phyloP scores from a whole-genome alignment of 2,888 invertebrate genomes.

The Oithona nana region DNA sequence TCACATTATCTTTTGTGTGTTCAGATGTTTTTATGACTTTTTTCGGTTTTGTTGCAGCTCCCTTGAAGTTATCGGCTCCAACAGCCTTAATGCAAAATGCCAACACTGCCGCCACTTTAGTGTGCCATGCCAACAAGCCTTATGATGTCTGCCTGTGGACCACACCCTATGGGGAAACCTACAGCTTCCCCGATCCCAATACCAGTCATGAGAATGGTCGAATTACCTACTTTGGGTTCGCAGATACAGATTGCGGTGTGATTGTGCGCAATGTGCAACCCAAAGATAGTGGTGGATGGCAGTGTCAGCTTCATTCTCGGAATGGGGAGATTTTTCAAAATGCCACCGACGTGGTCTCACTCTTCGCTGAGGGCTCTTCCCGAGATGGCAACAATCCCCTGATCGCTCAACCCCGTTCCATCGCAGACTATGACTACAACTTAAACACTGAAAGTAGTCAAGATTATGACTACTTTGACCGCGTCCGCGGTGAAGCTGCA shows the following conservation, averaged over 20 bases:
- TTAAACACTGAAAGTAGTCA: neutral
- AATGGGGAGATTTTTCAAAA: slow-evolving; percentile 9
- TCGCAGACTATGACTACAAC: slow-evolving; percentile 1
- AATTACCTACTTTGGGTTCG: slow-evolving; percentile 6
- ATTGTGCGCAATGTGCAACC: slow-evolving; percentile 1
- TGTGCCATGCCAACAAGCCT: slow-evolving; percentile 15
- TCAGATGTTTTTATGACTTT: no score
- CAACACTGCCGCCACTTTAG: slow-evolving; percentile 6
- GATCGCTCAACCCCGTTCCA: neutral
- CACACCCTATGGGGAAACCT: slow-evolving; percentile 10
- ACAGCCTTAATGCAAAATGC: slow-evolving; percentile 8
- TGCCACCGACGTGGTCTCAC: slow-evolving; percentile 2
- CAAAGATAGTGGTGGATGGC: slow-evolving; percentile 13
- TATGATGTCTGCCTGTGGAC: slow-evolving; percentile 11
- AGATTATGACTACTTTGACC: slow-evolving; percentile 10
- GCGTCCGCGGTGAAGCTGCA: neutral
- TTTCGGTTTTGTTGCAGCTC: neutral
- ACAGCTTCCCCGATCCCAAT: neutral
- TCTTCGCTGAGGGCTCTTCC: neutral
- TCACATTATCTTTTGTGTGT: no score
- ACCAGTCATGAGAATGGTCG: slow-evolving; percentile 12
- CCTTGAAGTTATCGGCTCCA: slow-evolving; percentile 15
- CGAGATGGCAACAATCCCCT: no score
- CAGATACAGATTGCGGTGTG: slow-evolving; percentile 13
- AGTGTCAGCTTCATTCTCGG: neutral